phyloP scores from a whole-genome alignment of 2,797 vertebrate species.

The Schizothorax lantsangensis region DNA sequence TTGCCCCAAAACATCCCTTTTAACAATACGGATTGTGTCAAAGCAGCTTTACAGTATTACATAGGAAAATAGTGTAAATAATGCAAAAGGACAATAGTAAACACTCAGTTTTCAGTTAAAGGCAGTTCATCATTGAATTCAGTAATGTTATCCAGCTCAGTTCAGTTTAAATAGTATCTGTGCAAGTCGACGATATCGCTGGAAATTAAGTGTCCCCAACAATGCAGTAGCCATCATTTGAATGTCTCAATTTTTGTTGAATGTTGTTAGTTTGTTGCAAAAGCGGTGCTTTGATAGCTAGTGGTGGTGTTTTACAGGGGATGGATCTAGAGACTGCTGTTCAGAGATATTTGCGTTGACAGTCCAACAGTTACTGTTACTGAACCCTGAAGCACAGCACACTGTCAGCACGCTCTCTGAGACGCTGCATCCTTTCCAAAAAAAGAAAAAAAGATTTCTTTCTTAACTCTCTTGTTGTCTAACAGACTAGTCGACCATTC shows the following conservation, averaged over 20 bases:
- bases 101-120: too few relatives aligned
- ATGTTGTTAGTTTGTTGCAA: background rate
- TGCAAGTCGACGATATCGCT: too few relatives aligned
- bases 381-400: background rate
- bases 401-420: constrained; percentile 9
- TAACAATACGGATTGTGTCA: too few relatives aligned
- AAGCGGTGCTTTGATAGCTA: constrained; percentile 22
- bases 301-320: background rate
- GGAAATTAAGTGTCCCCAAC: too few relatives aligned
- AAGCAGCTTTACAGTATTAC: too few relatives aligned
- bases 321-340: constrained; percentile 2
- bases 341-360: background rate
- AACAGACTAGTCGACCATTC: background rate
- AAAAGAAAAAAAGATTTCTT: background rate
- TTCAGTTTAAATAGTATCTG: too few relatives aligned
- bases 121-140: too few relatives aligned
- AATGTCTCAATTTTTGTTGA: background rate
- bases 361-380: constrained; percentile 20
- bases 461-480: background rate
- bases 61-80: too few relatives aligned
- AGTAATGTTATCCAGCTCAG: too few relatives aligned
- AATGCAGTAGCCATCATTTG: background rate
- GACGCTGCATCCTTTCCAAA: background rate
- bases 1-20: background rate
- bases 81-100: too few relatives aligned